Evolutionary conservation across 2,797 vertebrate genomes (phyloP), one percentile per base, ranked within the genome.

Genomic region (Threskiornis aethiopicus): DNA sequence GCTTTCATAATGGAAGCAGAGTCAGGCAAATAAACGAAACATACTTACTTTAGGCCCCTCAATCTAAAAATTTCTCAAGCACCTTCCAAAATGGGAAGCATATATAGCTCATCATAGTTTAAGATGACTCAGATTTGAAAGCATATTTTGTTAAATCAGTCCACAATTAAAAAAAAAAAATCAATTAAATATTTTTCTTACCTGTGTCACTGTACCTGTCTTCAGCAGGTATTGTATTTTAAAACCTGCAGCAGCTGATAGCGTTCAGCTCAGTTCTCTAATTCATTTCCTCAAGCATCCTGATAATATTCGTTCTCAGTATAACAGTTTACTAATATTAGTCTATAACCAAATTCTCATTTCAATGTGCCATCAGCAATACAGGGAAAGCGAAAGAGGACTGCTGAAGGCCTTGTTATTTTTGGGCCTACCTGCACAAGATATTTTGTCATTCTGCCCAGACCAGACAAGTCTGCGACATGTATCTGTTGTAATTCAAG

Each of bases 401-500:
- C 8, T 52, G 46, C 57, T 54, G 41, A 91, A 76, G 35, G 61
- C 57, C 64, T 57, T 49, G 54, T 49, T 75, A 46, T 44, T 29
- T 69, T 52, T 62, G 66, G n/a, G 11, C 55, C 24, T 73, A 67
- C 55, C 79, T 91, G 73, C n/a, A 79, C 41, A 59, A 79, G 9
- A 11, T 19, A 47, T 89, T 93, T 80, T 88, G 55, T 91, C 71
- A 87, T 92, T 83, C 70, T 49, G 25, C 24, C 41, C 54, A 84
- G 51, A 70, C 16, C 26, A 47, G 64, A 49, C 46, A 80, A 46
- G 5, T 54, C 42, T 69, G 51, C 0, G 2, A 83, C 31, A 33
- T 46, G 26, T 89, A 84, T 75, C 31, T 41, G 47, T 54, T 84
- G 61, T 54, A 90, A 95, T 84, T 80, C 92, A 94, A 97, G 77